Percentiles rank a stretch among this genome's conserved stretches.
Conservation (phyloP, 2,797 vertebrate genomes). For the Podarcis siculus region DNA sequence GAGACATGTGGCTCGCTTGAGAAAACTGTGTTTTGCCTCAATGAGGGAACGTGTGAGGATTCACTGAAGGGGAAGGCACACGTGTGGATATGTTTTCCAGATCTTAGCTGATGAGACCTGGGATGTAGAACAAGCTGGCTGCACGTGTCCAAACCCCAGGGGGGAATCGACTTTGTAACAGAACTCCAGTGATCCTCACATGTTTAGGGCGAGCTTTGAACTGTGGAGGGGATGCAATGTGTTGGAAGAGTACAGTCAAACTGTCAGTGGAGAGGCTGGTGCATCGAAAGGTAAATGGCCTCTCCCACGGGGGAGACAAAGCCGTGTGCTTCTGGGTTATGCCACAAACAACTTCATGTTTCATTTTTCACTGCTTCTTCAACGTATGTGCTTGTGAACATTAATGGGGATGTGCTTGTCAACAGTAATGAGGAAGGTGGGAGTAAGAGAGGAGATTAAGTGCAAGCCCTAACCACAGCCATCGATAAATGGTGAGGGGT, state of each 20-base stretch:
- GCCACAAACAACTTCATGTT: neutral
- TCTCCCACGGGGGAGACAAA: neutral
- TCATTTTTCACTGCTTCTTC: neutral
- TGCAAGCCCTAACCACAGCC: neutral
- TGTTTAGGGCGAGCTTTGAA: neutral
- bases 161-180: neutral
- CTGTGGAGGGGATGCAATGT: neutral
- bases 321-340: neutral
- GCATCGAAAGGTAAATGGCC: neutral
- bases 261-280: neutral
- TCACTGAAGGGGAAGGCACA: conserved; percentile 29
- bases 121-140: conserved; percentile 32
- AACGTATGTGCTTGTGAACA: neutral
- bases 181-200: conserved; percentile 28
- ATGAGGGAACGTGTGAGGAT: conserved; percentile 12
- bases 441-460: neutral
- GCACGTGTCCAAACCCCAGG: neutral
- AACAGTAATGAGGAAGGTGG: neutral
- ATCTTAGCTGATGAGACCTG: conserved; percentile 29
- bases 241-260: conserved; percentile 12
- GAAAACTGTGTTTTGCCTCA: rapidly evolving
- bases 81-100: neutral
- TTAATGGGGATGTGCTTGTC: neutral
- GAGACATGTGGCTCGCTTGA: conserved; percentile 17
- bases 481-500: neutral